Base-by-base conservation (phyloP, 2,888 invertebrate genomes). In the Tuta absoluta region DNA sequence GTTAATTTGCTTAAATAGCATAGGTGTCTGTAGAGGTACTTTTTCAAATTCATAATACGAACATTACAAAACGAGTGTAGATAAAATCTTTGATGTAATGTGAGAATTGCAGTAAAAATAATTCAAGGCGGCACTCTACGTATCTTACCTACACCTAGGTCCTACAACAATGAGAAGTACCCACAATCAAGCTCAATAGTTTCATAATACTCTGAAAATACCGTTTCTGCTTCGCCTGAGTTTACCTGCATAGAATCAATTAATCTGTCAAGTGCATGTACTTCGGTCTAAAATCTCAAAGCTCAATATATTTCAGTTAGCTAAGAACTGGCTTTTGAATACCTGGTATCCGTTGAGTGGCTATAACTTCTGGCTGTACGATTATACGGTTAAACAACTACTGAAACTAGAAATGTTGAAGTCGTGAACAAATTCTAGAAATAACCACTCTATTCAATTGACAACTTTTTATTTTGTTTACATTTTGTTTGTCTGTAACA, bases 241-340 rank as follows among this genome's bases (percentile, higher is more conserved):
- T 33, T 53, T 24, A 53, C 24, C 51, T 53, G 51, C 23, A 53
- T 53, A 56, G 56, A n/a, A 81, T 80, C 83, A 83, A 82, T 84
- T 84, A 81, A 78, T 66, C 78, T 82, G 84, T 78, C 84, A 82
- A 74, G 72, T 68, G 75, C 81, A 82, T 62, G 62, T 49, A 57
- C 38, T 41, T 65, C 67, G 65, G 68, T 60, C 66, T 60, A 60
- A 51, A 57, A 69, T 49, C 68, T 64, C 37, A 60, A 28, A 41
- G 64, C 28, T 60, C 64, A 33, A 56, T 56, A 61, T 49, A 51
- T 59, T 63, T 59, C 63, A 49, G 59, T 63, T 63, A 38, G 51
- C 14, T 51, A 21, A 62, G 60, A 21, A 45, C 45, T 12, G 38
- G 23, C 51, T 62, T 62, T 23, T 21, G 49, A 53, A 45, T n/a